Percentiles rank a stretch among this genome's conserved stretches.
phyloP scores from a whole-genome alignment of 2,888 invertebrate genomes.

The Drosophila aldrichi region DNA sequence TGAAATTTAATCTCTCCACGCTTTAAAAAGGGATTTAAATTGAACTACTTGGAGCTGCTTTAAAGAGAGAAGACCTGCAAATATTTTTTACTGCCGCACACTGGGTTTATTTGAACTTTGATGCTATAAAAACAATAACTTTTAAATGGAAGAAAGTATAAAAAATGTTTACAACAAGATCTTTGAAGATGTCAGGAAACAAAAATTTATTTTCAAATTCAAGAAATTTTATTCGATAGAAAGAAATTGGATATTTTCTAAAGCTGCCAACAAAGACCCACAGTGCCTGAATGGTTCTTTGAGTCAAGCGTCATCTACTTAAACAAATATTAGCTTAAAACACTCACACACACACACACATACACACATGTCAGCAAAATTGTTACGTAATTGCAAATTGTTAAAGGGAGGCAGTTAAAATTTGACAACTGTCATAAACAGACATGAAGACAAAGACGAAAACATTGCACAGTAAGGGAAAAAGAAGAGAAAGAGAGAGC shows the following conservation, averaged over 20 bases:
- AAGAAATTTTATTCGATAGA: neutral
- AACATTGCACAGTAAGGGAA: neutral
- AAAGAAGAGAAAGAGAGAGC: too few relatives aligned
- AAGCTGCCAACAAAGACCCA: neutral
- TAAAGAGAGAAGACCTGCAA: neutral
- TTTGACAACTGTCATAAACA: slow-evolving; percentile 52
- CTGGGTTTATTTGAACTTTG: neutral
- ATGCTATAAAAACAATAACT: neutral
- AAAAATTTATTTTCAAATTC: neutral
- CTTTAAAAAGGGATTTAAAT: neutral
- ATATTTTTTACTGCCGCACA: neutral
- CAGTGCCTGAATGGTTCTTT: slow-evolving; percentile 13
- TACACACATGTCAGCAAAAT: neutral
- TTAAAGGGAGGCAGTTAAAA: slow-evolving; percentile 37
- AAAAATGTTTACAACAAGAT: neutral
- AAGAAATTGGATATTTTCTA: neutral
- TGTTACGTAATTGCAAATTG: slow-evolving; percentile 43
- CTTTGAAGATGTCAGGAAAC: too few relatives aligned
- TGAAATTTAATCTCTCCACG: neutral
- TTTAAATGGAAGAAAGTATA: too few relatives aligned
- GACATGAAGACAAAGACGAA: slow-evolving; percentile 10
- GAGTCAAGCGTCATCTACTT: slow-evolving; percentile 46
- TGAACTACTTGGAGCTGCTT: neutral
- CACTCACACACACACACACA: neutral
- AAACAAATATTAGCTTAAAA: slow-evolving; percentile 51